Base-by-base conservation (phyloP, 2,888 invertebrate genomes). In the Homarus gammarus region DNA sequence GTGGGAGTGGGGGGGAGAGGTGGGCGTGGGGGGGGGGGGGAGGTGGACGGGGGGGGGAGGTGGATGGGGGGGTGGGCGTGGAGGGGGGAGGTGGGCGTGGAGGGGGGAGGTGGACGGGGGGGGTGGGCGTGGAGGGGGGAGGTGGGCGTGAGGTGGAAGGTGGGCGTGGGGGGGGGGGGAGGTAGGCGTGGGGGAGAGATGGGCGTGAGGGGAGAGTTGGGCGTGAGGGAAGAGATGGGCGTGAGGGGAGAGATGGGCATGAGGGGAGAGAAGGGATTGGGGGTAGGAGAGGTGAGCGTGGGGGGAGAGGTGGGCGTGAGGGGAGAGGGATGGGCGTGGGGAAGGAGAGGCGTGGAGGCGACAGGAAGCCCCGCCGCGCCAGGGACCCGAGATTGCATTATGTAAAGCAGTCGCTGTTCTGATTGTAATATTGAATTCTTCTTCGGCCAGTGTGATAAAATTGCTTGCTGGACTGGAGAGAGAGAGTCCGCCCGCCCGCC, bases 341-440 rank as follows among this genome's bases (percentile, higher is more conserved):
- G 36, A 8, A 18, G 84, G 38, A 5, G 73, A 12, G 56, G 10
- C 18, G 51, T 0, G 15, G 27, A 33, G 56, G 84, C 15, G 70
- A 68, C 44, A 44, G 83, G 83, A 27, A 38, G 38, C 70, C 72
- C 49, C 33, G 61, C 22, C 22, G 73, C 49, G 73, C 64, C 38
- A 38, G 44, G 56, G 56, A 31, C 61, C 40, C 61, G 36, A 78
- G 78, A 86, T 86, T 86, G 51, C 40, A 85, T 85, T 85, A 85
- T 85, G 85, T 79, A 86, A 86, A 86, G 72, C 79, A 86, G 79
- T 64, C 68, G 22, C 78, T 51, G 86, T 86, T 86, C 86, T 86
- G 86, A 86, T 86, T 86, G 86, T 86, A 86, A 86, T 86, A 86
- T 86, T 86, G 86, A 86, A 86, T 86, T 86, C 86, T 79, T 86